Percentiles rank a stretch among this genome's conserved stretches.
Evolutionary conservation across 1,140 invertebrate species (phyloP).

Genomic region (Penaeus vannamei): DNA sequence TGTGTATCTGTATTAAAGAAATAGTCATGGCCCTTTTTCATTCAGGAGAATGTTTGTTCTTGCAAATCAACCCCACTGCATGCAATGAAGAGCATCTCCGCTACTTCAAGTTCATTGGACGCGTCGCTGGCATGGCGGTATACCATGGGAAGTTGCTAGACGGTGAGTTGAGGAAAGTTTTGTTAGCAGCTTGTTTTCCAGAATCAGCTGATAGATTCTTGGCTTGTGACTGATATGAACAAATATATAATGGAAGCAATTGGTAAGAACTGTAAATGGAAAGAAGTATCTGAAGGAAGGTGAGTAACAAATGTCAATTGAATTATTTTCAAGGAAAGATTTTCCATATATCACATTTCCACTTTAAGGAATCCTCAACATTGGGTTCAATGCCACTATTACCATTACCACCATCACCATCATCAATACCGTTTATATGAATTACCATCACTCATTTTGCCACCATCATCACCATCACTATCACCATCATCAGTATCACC

Average conservation of each 20-base stretch:
- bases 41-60: no score
- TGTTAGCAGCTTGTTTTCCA: slow-evolving; percentile 3
- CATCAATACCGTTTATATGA: neutral
- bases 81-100: slow-evolving; percentile 98
- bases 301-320: no score
- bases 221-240: no score
- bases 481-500: neutral
- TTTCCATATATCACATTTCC: no score
- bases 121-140: slow-evolving; percentile 98
- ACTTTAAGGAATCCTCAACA: no score
- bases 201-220: no score
- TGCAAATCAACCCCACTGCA: slow-evolving; percentile 98
- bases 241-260: no score
- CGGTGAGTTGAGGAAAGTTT: slow-evolving; percentile 76
- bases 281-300: no score
- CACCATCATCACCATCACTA: neutral
- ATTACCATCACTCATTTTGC: neutral
- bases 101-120: slow-evolving; percentile 99
- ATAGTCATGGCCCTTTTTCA: no score
- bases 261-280: no score
- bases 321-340: no score
- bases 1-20: no score
- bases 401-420: neutral
- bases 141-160: slow-evolving; percentile 98
- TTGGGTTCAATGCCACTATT: neutral